Base-by-base conservation (phyloP, 1,140 invertebrate species). In the Oryctes rhinoceros region DNA sequence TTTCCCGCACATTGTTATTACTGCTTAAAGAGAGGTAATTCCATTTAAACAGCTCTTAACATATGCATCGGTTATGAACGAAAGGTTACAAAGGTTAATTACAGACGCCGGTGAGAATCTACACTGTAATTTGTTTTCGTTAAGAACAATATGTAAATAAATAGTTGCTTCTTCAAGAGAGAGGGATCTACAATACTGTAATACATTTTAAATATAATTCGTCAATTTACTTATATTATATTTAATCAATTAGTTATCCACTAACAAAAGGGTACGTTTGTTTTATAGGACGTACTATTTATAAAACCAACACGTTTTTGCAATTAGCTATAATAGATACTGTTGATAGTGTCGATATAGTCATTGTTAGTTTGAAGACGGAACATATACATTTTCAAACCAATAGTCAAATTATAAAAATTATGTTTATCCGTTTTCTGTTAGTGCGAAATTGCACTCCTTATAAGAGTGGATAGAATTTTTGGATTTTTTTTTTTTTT, bases 371-470 rank as follows among this genome's bases (percentile, higher is more conserved):
- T 18, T 0, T 59, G n/a, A 59, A 59, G n/a, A 18, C n/a, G 53
- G 53, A 59, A 59, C 4, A 4, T 1, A n/a, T 4, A 59, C 18
- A 15, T 15, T n/a, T 18, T 59, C 53, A 59, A n/a, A 1, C 13
- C 15, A 59, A 59, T n/a, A 59, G 15, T 13, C 15, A 0, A 59
- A 18, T 59, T 5, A n/a, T 59, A 13, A 11, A 53, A 6, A n/a
- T n/a, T n/a, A n/a, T 3, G 15, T 53, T 53, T 59, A 59, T 15
- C 15, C 11, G 18, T 15, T 59, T 59, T 59, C n/a, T 59, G 15
- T 59, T 59, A 2, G 15, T 15, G n/a, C n/a, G 79, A 78, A 78
- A 81, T 76, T 35, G 65, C 74, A 77, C 47, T 49, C 44, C 76
- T 37, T 59, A 37, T 77, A 44, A 80, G n/a, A 76, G 62, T 48